These are phyloP conservation scores for Petrocephalus zakoni DNA, from an alignment of 2,113 vertebrate genomes.

Conservation along the genomic window DNA sequence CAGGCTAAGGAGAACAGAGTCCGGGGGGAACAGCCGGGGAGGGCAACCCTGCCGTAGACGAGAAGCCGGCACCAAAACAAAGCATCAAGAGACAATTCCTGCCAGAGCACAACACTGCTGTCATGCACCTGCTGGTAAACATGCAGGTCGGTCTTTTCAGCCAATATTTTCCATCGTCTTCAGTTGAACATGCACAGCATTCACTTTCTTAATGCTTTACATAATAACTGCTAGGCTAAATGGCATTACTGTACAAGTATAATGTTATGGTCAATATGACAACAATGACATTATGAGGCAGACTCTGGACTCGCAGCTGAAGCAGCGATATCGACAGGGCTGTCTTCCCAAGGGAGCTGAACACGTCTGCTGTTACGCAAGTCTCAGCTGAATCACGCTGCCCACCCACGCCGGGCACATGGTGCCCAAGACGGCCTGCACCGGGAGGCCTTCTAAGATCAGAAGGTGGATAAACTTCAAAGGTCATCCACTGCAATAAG, in stretches of 20 bases:
- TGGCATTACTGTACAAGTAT: not conserved
- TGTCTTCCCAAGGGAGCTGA: not conserved
- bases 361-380: conserved; percentile 1
- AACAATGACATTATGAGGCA: not conserved
- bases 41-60: not conserved
- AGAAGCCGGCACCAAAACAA: not conserved
- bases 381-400: not conserved
- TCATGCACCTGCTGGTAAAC: not conserved
- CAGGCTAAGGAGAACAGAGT: not conserved
- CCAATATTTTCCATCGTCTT: not conserved
- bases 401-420: not conserved
- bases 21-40: not conserved
- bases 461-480: not conserved
- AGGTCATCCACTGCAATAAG: not conserved
- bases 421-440: not conserved
- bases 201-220: not conserved
- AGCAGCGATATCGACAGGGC: not conserved
- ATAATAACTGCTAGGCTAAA: not conserved
- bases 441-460: not conserved
- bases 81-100: not conserved
- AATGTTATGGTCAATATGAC: not conserved
- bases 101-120: not conserved
- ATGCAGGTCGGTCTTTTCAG: not conserved
- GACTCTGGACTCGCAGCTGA: too few species aligned
- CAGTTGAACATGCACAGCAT: not conserved